Conservation (phyloP, 1,140 invertebrate genomes). For the Harpegnathos saltator region DNA sequence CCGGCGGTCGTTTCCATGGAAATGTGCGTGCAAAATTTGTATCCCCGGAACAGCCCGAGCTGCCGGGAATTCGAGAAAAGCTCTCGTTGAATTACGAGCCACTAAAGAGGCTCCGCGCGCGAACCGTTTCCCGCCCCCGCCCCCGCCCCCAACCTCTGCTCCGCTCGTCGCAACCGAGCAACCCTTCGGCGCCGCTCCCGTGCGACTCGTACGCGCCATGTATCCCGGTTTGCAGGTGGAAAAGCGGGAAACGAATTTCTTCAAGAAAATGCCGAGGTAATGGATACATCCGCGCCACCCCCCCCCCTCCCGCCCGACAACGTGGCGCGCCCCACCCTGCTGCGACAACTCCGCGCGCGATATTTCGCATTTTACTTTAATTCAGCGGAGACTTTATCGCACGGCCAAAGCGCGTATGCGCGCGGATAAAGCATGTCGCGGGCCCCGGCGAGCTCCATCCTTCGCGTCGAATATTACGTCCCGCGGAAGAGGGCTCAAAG, state of each 20-base stretch:
- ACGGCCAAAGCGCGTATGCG: background rate
- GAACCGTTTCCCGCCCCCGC: slow-evolving; percentile 62
- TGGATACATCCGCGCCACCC: slow-evolving; percentile 64
- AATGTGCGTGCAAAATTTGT: slow-evolving; percentile 75
- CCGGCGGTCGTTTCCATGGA: slow-evolving; percentile 60
- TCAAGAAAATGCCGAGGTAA: slow-evolving; percentile 68
- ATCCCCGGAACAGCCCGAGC: slow-evolving; percentile 31
- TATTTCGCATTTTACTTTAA: slow-evolving; percentile 73
- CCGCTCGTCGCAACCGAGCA: background rate
- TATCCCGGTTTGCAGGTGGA: slow-evolving; percentile 71
- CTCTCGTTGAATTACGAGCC: slow-evolving; percentile 76
- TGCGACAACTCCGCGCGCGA: slow-evolving; percentile 51
- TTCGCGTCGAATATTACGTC: background rate
- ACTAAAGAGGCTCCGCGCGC: slow-evolving; percentile 75
- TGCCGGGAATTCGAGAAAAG: slow-evolving; percentile 71
- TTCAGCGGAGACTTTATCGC: slow-evolving; percentile 61
- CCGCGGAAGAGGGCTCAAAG: too few species aligned
- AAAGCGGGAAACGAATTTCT: slow-evolving; percentile 71
- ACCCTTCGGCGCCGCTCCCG: slow-evolving; percentile 14
- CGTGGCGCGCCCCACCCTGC: slow-evolving; percentile 3
- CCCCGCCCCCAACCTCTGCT: too few species aligned
- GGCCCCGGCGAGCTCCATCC: background rate
- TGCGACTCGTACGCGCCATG: slow-evolving; percentile 56
- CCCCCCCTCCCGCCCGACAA: background rate
- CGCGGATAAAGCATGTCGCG: background rate